Evolutionary conservation across 2,797 vertebrate genomes (phyloP).

Genomic region (Bradypodion pumilum): DNA sequence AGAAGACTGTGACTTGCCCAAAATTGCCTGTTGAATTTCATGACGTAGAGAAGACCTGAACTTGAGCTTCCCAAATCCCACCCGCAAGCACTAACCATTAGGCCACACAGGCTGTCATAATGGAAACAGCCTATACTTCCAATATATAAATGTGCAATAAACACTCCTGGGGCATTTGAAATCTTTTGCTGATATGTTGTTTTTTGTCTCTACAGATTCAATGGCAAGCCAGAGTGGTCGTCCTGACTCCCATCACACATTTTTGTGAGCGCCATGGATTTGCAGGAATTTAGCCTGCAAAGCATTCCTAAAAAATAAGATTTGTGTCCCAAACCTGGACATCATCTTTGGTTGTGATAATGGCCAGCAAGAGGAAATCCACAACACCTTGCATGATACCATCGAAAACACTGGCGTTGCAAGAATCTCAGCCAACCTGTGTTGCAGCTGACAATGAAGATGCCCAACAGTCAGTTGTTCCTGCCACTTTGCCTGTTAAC

Average conservation of each 20-base stretch:
- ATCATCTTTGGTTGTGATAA: slow-evolving; percentile 60
- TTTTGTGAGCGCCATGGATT: slow-evolving; percentile 60
- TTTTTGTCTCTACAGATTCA: slow-evolving; percentile 67
- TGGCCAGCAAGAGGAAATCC: slow-evolving; percentile 99
- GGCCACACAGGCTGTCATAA: background rate
- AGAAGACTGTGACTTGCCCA: no score
- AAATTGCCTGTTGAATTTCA: background rate
- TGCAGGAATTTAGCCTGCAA: slow-evolving; percentile 50
- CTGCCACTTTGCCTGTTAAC: slow-evolving; percentile 41
- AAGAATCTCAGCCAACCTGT: slow-evolving; percentile 77
- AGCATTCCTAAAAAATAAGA: slow-evolving; percentile 42
- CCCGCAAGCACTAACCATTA: background rate
- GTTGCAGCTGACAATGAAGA: slow-evolving; percentile 66
- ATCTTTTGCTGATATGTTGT: slow-evolving; percentile 14
- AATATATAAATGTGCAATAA: slow-evolving; percentile 13
- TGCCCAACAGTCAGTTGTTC: slow-evolving; percentile 70
- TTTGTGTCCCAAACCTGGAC: slow-evolving; percentile 33
- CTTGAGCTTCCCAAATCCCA: background rate
- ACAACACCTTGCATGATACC: slow-evolving; percentile 99
- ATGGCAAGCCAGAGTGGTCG: slow-evolving; percentile 63
- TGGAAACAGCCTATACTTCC: no score
- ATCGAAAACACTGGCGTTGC: slow-evolving; percentile 82
- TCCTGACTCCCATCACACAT: slow-evolving; percentile 38
- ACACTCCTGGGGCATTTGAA: slow-evolving; percentile 6
- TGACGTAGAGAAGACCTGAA: background rate